Evolutionary conservation across 1,140 invertebrate species (phyloP), one percentile per base, ranked within the genome.

Genomic region (Heterodera carotae): DNA sequence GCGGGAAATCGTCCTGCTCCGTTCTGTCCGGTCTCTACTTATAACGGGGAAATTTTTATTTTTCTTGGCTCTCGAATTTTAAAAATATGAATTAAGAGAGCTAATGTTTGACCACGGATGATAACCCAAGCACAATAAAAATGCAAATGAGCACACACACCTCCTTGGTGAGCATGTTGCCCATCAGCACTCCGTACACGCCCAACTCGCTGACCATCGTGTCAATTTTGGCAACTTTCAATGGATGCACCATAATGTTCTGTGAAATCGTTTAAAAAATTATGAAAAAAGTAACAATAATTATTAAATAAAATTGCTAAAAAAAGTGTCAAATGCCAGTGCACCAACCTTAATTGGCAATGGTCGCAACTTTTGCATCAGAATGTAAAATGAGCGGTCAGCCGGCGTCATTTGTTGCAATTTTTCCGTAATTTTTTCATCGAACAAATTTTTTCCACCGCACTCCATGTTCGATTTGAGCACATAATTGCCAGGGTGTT

Each of bases 401-500:
- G 89, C 83, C 83, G 91, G 86, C 78, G 90, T 90, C 85, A 93
- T 91, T 39, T 89, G 88, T 76, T 90, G 82, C 29, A 97, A 89
- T 12, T 91, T 91, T 29, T 90, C 88, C 66, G 78, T 66, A 60
- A 98, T 92, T 59, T 96, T 92, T 1, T 92, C 89, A 1, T 92
- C 94, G 89, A 97, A 99, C 66, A 96, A 88, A 88, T 99, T 98
- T 88, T 98, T 94, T 6, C 89, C 90, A 87, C 80, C 76, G 75
- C 84, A 83, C 90, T 99, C 97, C 69, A 96, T 91, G 88, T 99
- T 96, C 2, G 97, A 96, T 89, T 99, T 99, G 69, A 99, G 88
- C 18, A 99, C 97, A 90, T 91, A 98, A 56, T 92, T 92, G 62
- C 93, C 91, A 1, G 96, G 94, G 82, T 93, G 90, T 59, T 91